Base-by-base conservation (phyloP, 37 sponge, comb jelly and placozoan genomes). In the Haliclona indistincta region DNA sequence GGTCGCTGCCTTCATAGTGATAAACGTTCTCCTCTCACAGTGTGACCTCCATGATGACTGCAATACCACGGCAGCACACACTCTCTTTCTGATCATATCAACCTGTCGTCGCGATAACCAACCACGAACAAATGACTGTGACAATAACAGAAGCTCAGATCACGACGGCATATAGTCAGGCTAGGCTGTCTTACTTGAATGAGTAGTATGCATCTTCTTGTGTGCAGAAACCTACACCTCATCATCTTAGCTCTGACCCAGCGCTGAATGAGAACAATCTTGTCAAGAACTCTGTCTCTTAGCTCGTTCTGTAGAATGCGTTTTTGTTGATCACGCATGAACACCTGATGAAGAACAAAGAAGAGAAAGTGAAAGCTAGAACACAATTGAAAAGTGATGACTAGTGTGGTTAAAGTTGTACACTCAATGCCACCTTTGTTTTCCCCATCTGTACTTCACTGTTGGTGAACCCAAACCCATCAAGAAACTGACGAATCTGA, bases 321-420 rank as follows among this genome's bases (percentile, higher is more conserved):
- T 53, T 88, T 85, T 38, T 89, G 96, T 5, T 56, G 56, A 6
- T 89, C 90, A 25, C 93, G 45, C 92, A 96, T 91, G 84, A 96
- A 96, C 8, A 96, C 96, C 90, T 96, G 64, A 11, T 28, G 47
- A 60, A 51, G 3, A 35, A 26, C 1, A 17, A 26, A 38, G 13
- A 5, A 37, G 70, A 23, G 4, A 40, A 23, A 22, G 6, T 4
- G 47, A 7, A 4, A 37, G 2, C 2, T 3, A 49, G 17, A 68
- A 23, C 26, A 68, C 10, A 36, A 68, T 47, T 42, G 13, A 68
- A 25, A 28, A 22, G 19, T 60, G 33, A 72, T 56, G 34, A 26
- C 5, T 8, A 62, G 19, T 4, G 17, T 54, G 22, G 30, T 74
- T 17, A 47, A 17, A 47, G 49, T 47, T 20, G 23, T 25, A 34